A percentile compares a stretch with the other conserved stretches of the same genome.
phyloP scores from a whole-genome alignment of 64 coral and sea anemone species.

The Stylophora pistillata region DNA sequence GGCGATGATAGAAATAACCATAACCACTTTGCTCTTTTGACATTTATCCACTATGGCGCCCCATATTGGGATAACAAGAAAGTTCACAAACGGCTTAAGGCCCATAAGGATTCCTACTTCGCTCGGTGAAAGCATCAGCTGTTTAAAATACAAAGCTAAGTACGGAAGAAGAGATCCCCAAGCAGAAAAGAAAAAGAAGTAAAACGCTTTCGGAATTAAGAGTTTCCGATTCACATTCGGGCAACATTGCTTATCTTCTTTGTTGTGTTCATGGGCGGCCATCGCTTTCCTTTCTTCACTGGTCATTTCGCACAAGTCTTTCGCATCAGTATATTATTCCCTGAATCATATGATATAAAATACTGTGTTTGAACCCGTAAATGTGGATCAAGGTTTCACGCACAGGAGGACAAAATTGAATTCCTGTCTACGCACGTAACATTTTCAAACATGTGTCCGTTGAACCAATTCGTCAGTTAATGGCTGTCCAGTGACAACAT shows the following conservation, averaged over 20 bases:
- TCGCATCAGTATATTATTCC: not conserved
- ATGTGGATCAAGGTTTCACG: not conserved
- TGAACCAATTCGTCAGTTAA: constrained; percentile 31
- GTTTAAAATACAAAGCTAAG: constrained; percentile 97
- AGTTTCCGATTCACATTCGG: constrained; percentile 92
- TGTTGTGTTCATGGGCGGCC: constrained; percentile 6
- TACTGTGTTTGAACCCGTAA: not conserved
- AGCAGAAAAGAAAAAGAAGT: constrained; percentile 99
- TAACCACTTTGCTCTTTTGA: constrained; percentile 92
- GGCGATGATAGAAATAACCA: constrained; percentile 91
- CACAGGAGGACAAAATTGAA: not conserved
- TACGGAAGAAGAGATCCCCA: constrained; percentile 97
- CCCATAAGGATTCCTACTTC: constrained; percentile 99
- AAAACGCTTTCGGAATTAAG: constrained; percentile 93
- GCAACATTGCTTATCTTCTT: constrained; percentile 71
- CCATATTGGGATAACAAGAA: constrained; percentile 99
- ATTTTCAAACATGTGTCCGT: constrained; percentile 4
- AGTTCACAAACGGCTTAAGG: constrained; percentile 97
- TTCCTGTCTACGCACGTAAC: constrained; percentile 36
- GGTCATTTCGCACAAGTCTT: constrained; percentile 12
- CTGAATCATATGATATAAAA: not conserved
- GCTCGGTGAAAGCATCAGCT: constrained; percentile 92
- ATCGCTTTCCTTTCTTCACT: constrained; percentile 78
- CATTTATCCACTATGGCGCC: constrained; percentile 98
- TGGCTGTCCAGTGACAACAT: constrained; percentile 34